Evolutionary conservation across 2,888 invertebrate species (phyloP), one percentile per base, ranked within the genome.

Genomic region (Agrotis ipsilon): DNA sequence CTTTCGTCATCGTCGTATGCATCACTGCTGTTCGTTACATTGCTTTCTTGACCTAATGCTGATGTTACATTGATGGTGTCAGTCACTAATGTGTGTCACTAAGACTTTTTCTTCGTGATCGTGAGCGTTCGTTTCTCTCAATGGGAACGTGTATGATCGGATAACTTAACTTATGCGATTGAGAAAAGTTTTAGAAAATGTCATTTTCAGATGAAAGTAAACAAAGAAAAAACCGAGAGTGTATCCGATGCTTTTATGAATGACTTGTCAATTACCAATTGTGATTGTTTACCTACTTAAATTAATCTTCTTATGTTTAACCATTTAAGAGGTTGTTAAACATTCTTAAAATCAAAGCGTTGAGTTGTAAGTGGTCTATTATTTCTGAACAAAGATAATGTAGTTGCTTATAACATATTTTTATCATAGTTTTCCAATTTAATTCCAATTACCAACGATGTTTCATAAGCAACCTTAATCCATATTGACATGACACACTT

Each of bases 181-280:
- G 32, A 49, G 48, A 75, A 57, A 57, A 39, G 19, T 39, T 49
- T 45, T 39, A 68, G 55, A 68, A 74, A 74, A 74, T 1, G 48
- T 48, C 7, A 45, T 52, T 52, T 69, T 59, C 48, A 48, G 49
- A 62, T 58, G 55, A 58, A 63, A 59, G 76, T 74, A 54, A 58
- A 45, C 7, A 59, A 67, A 27, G 14, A 45, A 27, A 43, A 57
- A 59, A 70, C 6, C 1, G 32, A 76, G 51, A 74, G 59, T 70
- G 59, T 62, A 54, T 69, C 58, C 21, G 52, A 59, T 70, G 62
- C n/a, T 59, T n/a, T 13, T 2, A 55, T 51, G 58, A 66, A 75
- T 61, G 46, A 57, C n/a, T 58, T 18, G 1, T 2, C 11, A 52
- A 27, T 5, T 62, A n/a, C n/a, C n/a, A n/a, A n/a, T n/a, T n/a